Conservation (phyloP, 2,113 vertebrate species). For the Hemibagrus wyckioides region DNA sequence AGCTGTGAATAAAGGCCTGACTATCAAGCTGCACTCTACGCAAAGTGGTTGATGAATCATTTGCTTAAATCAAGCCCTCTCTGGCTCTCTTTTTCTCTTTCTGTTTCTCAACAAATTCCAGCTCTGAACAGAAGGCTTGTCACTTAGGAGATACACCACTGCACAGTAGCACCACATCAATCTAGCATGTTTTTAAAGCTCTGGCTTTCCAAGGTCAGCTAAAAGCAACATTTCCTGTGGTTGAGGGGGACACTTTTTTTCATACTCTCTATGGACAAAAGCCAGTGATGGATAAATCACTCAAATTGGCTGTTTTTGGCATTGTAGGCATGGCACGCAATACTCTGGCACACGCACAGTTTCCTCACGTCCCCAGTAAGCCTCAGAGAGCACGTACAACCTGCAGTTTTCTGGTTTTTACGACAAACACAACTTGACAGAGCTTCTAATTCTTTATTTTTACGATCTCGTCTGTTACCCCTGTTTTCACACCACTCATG, state of each 20-base stretch:
- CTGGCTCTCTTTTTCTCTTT: background rate
- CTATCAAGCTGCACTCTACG: background rate
- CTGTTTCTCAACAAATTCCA: background rate
- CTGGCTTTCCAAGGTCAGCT: constrained; percentile 42
- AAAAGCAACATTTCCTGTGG: constrained; percentile 25
- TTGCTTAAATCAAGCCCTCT: constrained; percentile 15
- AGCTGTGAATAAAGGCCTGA: background rate
- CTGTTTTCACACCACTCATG: constrained; percentile 28
- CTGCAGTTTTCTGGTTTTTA: constrained; percentile 17
- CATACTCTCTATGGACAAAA: constrained; percentile 15
- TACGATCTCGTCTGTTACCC: constrained; percentile 11
- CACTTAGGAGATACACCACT: constrained; percentile 37
- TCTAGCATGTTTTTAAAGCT: constrained; percentile 45
- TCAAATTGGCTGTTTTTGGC: constrained; percentile 31
- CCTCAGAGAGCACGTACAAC: background rate
- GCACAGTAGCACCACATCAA: constrained; percentile 25
- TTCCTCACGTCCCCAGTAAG: background rate
- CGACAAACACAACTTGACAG: constrained; percentile 5
- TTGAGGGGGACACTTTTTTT: background rate
- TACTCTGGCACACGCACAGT: constrained; percentile 5
- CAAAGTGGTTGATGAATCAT: background rate
- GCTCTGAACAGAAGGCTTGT: background rate
- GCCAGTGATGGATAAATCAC: constrained; percentile 42
- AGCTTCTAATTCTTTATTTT: constrained; percentile 39
- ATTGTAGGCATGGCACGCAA: constrained; percentile 1